Percentiles rank a stretch among this genome's conserved stretches.
phyloP scores from a whole-genome alignment of 2,888 invertebrate species.

The Catonia carolina region DNA sequence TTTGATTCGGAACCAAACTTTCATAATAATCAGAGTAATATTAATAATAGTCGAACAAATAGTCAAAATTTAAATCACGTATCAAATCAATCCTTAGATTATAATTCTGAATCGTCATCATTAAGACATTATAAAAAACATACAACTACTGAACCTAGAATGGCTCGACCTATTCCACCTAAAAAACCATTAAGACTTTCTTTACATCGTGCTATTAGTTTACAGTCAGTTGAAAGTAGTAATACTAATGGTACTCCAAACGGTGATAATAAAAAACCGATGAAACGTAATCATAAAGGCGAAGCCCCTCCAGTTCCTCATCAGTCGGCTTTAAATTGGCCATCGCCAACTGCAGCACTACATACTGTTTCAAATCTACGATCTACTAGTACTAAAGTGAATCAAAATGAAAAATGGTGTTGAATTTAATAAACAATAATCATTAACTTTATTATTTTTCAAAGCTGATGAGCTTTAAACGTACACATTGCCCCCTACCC shows the following conservation, averaged over 20 bases:
- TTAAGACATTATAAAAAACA: conserved; percentile 29
- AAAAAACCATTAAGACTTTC: conserved; percentile 78
- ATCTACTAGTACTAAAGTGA: conserved; percentile 16
- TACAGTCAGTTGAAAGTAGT: conserved; percentile 58
- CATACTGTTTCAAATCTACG: conserved; percentile 7
- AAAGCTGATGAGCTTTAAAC: too few species aligned
- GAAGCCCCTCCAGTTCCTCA: conserved; percentile 40
- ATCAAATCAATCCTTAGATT: conserved; percentile 57
- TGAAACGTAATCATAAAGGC: conserved; percentile 54
- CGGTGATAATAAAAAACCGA: conserved; percentile 45
- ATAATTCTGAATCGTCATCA: conserved; percentile 40
- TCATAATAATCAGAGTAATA: conserved; percentile 30
- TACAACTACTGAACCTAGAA: conserved; percentile 43
- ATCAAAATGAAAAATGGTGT: conserved; percentile 24
- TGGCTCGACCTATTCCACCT: conserved; percentile 68
- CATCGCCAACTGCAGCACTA: conserved; percentile 15
- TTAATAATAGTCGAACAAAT: conserved; percentile 41
- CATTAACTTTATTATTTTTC: too few species aligned
- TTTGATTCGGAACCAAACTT: conserved; percentile 29
- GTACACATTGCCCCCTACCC: too few species aligned
- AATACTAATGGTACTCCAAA: too few species aligned
- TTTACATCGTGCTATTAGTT: conserved; percentile 73
- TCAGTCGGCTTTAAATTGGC: conserved; percentile 14
- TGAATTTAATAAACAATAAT: background rate
- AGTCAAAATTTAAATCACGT: conserved; percentile 45